Conservation (phyloP, 2,888 invertebrate genomes). For the Exocentrus adspersus region DNA sequence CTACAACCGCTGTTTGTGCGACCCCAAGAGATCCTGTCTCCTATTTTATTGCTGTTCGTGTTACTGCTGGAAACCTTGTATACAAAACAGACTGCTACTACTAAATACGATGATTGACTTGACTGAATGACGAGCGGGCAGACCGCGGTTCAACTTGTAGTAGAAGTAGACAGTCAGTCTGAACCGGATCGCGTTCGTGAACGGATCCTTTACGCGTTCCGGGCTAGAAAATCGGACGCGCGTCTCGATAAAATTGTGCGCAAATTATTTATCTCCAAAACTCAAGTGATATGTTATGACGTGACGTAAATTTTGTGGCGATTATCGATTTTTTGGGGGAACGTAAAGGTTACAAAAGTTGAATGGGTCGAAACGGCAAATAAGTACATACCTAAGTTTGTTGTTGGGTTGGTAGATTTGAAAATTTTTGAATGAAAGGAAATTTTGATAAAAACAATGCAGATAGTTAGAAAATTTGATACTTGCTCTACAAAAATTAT, state of each 20-base stretch:
- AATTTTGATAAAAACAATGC: too few species aligned
- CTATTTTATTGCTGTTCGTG: conserved; percentile 15
- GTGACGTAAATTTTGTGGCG: background rate
- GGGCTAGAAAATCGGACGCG: background rate
- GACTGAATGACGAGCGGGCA: background rate
- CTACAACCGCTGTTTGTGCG: background rate
- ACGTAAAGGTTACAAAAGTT: too few species aligned
- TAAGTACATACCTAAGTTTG: too few species aligned
- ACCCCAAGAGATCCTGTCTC: conserved; percentile 3
- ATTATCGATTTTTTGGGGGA: too few species aligned
- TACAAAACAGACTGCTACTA: too few species aligned
- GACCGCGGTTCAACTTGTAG: background rate
- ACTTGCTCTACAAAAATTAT: too few species aligned
- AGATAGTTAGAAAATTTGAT: too few species aligned
- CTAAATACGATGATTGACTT: conserved; percentile 13
- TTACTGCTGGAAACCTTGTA: background rate
- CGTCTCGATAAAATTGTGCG: conserved; percentile 5
- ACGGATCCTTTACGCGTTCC: conserved; percentile 4
- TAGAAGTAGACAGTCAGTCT: conserved; percentile 26
- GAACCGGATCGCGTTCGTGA: conserved; percentile 8
- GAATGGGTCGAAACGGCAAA: too few species aligned
- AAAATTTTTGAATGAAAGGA: too few species aligned
- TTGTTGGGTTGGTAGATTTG: too few species aligned
- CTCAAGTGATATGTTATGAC: too few species aligned
- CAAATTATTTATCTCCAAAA: conserved; percentile 11